These are phyloP conservation scores for Decapterus maruadsi DNA, from an alignment of 2,797 vertebrate genomes.

Conservation along the genomic window DNA sequence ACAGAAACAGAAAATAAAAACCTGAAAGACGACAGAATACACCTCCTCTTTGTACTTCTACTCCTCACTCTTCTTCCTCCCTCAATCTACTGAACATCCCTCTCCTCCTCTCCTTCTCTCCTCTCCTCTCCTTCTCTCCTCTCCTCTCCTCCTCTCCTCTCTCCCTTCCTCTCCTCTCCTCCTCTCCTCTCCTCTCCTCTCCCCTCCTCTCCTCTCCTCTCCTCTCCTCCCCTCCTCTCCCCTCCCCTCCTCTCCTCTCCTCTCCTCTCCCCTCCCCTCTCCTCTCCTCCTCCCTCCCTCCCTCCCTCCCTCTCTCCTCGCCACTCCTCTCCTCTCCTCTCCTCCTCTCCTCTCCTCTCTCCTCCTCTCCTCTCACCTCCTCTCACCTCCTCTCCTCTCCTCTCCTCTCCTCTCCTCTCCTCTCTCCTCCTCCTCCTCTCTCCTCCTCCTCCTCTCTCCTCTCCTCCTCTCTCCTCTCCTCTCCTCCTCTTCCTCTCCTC, in stretches of 20 bases:
- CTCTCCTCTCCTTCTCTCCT: no score
- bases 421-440: no score
- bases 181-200: neutral
- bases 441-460: no score
- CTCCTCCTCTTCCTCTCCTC: neutral
- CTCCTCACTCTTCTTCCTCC: neutral
- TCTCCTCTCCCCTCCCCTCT: neutral
- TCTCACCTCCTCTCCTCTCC: slow-evolving; percentile 1
- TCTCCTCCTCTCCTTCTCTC: no score
- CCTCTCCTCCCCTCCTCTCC: no score
- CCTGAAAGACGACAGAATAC: slow-evolving; percentile 5
- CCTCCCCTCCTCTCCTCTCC: neutral
- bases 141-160: neutral
- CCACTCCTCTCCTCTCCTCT: no score
- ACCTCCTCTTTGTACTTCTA: neutral
- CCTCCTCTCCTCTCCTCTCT: neutral
- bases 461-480: no score
- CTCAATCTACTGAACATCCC: no score
- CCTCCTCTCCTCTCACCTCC: no score
- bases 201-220: no score
- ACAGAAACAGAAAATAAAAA: slow-evolving; percentile 17
- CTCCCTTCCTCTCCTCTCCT: no score
- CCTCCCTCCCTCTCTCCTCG: slow-evolving; percentile 32
- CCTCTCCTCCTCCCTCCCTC: slow-evolving; percentile 60
- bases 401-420: slow-evolving; percentile 21